Evolutionary conservation across 2,888 invertebrate species (phyloP).

Genomic region (Spodoptera exigua): DNA sequence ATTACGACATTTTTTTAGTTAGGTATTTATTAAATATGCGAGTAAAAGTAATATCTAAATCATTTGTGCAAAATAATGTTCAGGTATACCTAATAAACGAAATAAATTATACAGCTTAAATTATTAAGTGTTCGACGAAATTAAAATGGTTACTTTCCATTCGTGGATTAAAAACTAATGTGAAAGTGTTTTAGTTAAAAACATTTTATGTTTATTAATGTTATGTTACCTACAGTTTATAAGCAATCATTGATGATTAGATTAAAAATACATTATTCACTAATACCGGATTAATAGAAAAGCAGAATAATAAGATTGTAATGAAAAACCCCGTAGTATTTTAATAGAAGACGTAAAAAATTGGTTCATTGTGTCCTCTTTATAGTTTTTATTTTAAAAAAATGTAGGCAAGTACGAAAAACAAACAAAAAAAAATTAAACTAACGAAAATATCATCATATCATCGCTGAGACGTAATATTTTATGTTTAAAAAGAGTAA

Average conservation of each 20-base stretch:
- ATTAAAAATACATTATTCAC: conserved; percentile 21
- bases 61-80: conserved; percentile 35
- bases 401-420: too few species aligned
- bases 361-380: too few species aligned
- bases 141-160: conserved; percentile 49
- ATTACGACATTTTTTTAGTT: too few species aligned
- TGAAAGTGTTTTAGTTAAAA: conserved; percentile 44
- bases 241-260: conserved; percentile 24
- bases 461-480: too few species aligned
- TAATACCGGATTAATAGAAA: background rate
- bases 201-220: conserved; percentile 43
- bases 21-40: background rate
- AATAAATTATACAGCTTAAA: conserved; percentile 40
- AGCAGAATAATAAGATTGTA: conserved; percentile 13
- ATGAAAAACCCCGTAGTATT: too few species aligned
- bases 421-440: too few species aligned
- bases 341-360: too few species aligned
- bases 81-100: conserved; percentile 21
- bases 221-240: conserved; percentile 12
- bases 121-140: conserved; percentile 32
- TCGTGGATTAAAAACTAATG: conserved; percentile 44
- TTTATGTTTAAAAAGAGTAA: too few species aligned
- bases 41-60: conserved; percentile 28
- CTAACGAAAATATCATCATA: too few species aligned
- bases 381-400: too few species aligned